Percentiles rank a stretch among this genome's conserved stretches.
These are phyloP conservation scores for Platyrinchus mystaceus DNA, from an alignment of 2,797 vertebrate species.

Conservation along the genomic window DNA sequence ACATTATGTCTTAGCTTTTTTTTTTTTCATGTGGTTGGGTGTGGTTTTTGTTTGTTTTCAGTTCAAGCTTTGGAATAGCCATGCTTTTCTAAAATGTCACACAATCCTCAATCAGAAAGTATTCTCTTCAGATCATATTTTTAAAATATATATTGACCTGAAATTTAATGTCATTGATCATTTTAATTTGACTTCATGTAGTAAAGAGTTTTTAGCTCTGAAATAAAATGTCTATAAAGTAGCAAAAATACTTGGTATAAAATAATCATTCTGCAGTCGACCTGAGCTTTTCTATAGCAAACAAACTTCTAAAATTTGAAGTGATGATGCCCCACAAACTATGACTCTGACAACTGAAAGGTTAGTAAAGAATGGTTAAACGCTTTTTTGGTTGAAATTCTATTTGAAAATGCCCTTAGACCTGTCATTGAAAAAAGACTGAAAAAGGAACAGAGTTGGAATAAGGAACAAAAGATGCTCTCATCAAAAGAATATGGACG, in stretches of 20 bases:
- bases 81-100: not conserved
- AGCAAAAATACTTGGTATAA: not conserved
- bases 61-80: not conserved
- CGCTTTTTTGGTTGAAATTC: slow-evolving; percentile 18
- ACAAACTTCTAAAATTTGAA: not conserved
- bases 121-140: not conserved
- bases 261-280: not conserved
- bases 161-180: not conserved
- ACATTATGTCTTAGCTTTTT: not conserved
- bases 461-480: slow-evolving; percentile 14
- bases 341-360: not conserved
- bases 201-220: not conserved
- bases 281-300: not conserved
- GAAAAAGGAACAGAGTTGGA: not conserved
- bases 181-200: not conserved
- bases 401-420: slow-evolving; percentile 6
- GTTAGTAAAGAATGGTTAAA: slow-evolving; percentile 14
- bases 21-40: not conserved
- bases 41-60: not conserved
- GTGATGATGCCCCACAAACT: not conserved
- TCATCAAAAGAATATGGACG: slow-evolving; percentile 22
- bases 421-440: slow-evolving; percentile 16
- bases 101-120: not conserved
- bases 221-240: not conserved
- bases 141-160: not conserved